These are phyloP conservation scores for Drosophila repleta DNA, from an alignment of 1,140 invertebrate species.

Conservation along the genomic window DNA sequence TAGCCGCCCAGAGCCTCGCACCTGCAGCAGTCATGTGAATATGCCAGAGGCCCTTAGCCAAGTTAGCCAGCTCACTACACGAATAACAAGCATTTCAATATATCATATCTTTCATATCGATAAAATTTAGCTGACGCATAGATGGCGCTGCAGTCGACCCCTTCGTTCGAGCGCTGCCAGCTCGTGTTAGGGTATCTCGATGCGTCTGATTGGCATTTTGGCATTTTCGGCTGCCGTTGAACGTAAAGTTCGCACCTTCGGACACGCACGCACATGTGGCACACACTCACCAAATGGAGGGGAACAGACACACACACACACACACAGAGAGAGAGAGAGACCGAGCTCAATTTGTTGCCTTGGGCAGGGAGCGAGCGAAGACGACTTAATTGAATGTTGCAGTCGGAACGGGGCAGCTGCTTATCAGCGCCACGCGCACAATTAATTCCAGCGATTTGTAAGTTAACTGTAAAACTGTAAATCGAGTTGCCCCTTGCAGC, in stretches of 20 bases:
- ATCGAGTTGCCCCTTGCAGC: conserved; percentile 17
- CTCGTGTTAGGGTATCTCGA: too few species aligned
- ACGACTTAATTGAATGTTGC: conserved; percentile 51
- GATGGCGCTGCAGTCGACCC: not conserved
- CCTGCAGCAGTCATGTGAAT: too few species aligned
- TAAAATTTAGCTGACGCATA: not conserved
- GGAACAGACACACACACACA: too few species aligned
- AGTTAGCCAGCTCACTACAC: too few species aligned
- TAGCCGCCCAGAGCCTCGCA: too few species aligned
- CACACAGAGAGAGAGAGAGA: not conserved
- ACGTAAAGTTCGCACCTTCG: conserved; percentile 56
- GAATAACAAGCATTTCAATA: too few species aligned
- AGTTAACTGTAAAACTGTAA: conserved; percentile 67
- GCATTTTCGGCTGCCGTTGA: conserved; percentile 66
- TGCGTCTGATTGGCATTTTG: conserved; percentile 42
- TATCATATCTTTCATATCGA: too few species aligned
- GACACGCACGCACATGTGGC: conserved; percentile 28
- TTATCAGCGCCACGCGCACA: conserved; percentile 56
- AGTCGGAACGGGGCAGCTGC: conserved; percentile 42
- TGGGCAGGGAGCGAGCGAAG: not conserved
- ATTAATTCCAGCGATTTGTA: conserved; percentile 68
- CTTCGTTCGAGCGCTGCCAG: too few species aligned
- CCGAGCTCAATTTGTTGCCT: not conserved
- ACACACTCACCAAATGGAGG: not conserved
- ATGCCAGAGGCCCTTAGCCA: too few species aligned